Evolutionary conservation across 2,888 invertebrate genomes (phyloP), one percentile per base, ranked within the genome.

Genomic region (Caenorhabditis sulstoni): DNA sequence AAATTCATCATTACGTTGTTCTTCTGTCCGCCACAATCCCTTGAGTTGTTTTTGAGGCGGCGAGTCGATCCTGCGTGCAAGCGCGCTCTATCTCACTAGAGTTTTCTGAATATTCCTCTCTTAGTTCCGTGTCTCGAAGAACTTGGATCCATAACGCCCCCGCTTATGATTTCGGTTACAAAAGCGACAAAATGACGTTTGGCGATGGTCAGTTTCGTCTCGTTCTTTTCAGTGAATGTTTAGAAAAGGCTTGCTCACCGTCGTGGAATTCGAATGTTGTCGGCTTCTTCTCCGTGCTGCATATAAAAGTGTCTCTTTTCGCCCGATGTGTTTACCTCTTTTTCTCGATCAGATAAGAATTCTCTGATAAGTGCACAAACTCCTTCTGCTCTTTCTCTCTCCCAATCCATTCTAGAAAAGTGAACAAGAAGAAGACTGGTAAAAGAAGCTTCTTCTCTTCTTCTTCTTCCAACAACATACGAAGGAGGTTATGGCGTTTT

Each of bases 171-270:
- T 29, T 29, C 29, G n/a, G n/a, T 14, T 20, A 68, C 68, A 68
- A 52, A 59, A 50, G 22, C 50, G 22, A 68, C 53, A 61, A 55
- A 55, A 49, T 71, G 71, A 71, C 71, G 71, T 62, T 35, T 41
- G 22, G 52, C n/a, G 16, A 29, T 22, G 47, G 67, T 50, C 39
- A 22, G 5, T 7, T 29, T 29, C 29, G 29, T 29, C n/a, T n/a
- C n/a, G n/a, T 44, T 20, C 44, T 53, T 61, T 70, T 70, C 70
- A 52, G 41, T 39, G 22, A 70, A 61, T 70, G 70, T 70, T 70
- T 70, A 53, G 59, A 62, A 49, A 29, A 61, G 39, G 55, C 35
- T 62, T 62, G 71, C 71, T 71, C 71, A 71, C 62, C 57, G 58
- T 37, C 53, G 14, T 45, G 55, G 61, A 70, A 70, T 70, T 70